Evolutionary conservation across 2,888 invertebrate genomes (phyloP).

Genomic region (Amblyjoppa fuscipennis): DNA sequence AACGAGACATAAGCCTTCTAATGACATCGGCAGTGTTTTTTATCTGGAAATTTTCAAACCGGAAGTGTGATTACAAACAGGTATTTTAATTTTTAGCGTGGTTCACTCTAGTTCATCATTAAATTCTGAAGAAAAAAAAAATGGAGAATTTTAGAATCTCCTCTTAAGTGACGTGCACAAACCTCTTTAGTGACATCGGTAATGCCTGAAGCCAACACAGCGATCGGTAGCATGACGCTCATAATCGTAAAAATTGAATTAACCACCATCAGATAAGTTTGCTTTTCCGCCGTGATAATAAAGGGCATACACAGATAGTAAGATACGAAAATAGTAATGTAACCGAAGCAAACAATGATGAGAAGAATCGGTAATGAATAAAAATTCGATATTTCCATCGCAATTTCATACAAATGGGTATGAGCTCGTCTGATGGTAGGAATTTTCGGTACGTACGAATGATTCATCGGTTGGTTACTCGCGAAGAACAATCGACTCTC

Average conservation of each 20-base stretch:
- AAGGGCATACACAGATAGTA: slow-evolving; percentile 62
- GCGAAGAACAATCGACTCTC: not conserved
- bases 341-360: slow-evolving; percentile 29
- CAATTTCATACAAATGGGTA: slow-evolving; percentile 60
- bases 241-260: not conserved
- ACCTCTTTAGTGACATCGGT: slow-evolving; percentile 46
- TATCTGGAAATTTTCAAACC: no score
- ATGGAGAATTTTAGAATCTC: no score
- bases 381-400: slow-evolving; percentile 62
- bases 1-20: slow-evolving; percentile 16
- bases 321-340: not conserved
- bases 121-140: no score
- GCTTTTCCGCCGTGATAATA: not conserved
- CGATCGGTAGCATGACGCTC: slow-evolving; percentile 70
- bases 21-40: slow-evolving; percentile 26
- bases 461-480: not conserved
- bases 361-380: slow-evolving; percentile 66
- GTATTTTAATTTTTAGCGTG: not conserved
- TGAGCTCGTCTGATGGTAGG: slow-evolving; percentile 51
- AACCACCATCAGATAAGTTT: not conserved
- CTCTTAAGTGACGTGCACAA: not conserved
- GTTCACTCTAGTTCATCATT: not conserved
- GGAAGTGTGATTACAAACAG: no score
- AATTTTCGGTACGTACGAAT: slow-evolving; percentile 3
- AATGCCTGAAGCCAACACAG: slow-evolving; percentile 63